A percentile compares a stretch with the other conserved stretches of the same genome.
Evolutionary conservation across 2,888 invertebrate species (phyloP).

Genomic region (Brenthis daphne): DNA sequence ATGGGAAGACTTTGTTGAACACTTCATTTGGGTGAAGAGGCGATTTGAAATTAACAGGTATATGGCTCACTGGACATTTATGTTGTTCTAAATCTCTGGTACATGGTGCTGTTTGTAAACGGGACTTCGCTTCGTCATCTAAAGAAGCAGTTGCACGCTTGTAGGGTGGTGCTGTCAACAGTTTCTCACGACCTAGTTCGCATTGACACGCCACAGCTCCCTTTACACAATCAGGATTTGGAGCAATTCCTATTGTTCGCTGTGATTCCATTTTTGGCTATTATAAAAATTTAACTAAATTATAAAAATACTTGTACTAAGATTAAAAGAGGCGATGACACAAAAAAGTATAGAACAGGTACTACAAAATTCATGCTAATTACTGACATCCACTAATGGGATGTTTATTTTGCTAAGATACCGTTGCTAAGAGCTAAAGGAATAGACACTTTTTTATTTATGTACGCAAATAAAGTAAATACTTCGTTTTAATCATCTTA

Average conservation of each 20-base stretch:
- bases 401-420: constrained; percentile 51
- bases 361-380: constrained; percentile 39
- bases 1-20: constrained; percentile 74
- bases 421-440: constrained; percentile 51
- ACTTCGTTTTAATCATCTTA: too few species aligned
- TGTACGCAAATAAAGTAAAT: too few species aligned
- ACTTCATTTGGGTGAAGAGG: constrained; percentile 65
- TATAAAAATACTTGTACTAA: constrained; percentile 13
- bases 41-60: constrained; percentile 67
- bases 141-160: constrained; percentile 49
- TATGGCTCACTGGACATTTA: constrained; percentile 71
- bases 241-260: constrained; percentile 56
- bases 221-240: constrained; percentile 53
- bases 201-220: constrained; percentile 67
- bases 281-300: not conserved
- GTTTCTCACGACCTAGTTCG: constrained; percentile 72
- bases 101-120: constrained; percentile 67
- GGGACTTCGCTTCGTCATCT: constrained; percentile 55
- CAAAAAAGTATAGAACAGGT: constrained; percentile 22
- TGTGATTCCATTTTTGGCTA: constrained; percentile 47
- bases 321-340: constrained; percentile 32
- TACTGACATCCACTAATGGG: constrained; percentile 36
- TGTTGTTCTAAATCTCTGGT: constrained; percentile 60
- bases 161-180: constrained; percentile 72
- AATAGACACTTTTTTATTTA: not conserved